These are phyloP conservation scores for Blastobasis lacticolella DNA, from an alignment of 2,888 invertebrate genomes.

Conservation along the genomic window DNA sequence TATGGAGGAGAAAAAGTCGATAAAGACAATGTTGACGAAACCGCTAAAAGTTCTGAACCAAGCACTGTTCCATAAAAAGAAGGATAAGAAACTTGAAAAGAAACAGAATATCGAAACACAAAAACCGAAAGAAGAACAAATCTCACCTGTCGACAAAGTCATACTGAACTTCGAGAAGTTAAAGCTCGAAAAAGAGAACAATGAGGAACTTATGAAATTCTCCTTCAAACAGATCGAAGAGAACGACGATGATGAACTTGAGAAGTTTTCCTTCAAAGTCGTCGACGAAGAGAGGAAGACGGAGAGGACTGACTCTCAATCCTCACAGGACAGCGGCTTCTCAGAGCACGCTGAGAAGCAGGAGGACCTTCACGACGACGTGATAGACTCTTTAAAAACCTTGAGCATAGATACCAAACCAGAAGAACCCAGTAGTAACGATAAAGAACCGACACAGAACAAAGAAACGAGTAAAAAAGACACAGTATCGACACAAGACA, in stretches of 20 bases:
- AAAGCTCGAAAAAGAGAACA: slow-evolving; percentile 23
- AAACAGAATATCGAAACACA: slow-evolving; percentile 2
- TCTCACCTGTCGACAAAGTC: slow-evolving; percentile 24
- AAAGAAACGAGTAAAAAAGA: too few relatives aligned
- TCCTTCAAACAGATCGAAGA: slow-evolving; percentile 14
- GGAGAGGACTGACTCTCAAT: slow-evolving; percentile 42
- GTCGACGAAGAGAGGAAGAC: slow-evolving; percentile 34
- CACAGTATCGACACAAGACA: too few relatives aligned
- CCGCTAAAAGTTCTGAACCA: slow-evolving; percentile 16
- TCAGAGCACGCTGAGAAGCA: slow-evolving; percentile 24
- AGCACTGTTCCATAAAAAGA: slow-evolving; percentile 21
- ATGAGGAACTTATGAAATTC: slow-evolving; percentile 42
- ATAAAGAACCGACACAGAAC: too few relatives aligned
- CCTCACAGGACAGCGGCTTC: slow-evolving; percentile 55
- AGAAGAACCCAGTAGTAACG: too few relatives aligned
- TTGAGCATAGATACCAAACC: slow-evolving; percentile 12
- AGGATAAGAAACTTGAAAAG: slow-evolving; percentile 12
- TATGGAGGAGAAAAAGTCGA: slow-evolving; percentile 36
- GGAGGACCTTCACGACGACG: neutral
- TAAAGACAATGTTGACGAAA: slow-evolving; percentile 27
- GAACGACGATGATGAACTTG: slow-evolving; percentile 5
- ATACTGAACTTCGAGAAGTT: slow-evolving; percentile 33
- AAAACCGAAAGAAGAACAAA: slow-evolving; percentile 9
- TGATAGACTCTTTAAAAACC: slow-evolving; percentile 24
- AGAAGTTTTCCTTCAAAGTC: slow-evolving; percentile 18